Percentiles rank a stretch among this genome's conserved stretches.
Conservation (phyloP, 2,797 vertebrate species). For the Sternotherus odoratus region DNA sequence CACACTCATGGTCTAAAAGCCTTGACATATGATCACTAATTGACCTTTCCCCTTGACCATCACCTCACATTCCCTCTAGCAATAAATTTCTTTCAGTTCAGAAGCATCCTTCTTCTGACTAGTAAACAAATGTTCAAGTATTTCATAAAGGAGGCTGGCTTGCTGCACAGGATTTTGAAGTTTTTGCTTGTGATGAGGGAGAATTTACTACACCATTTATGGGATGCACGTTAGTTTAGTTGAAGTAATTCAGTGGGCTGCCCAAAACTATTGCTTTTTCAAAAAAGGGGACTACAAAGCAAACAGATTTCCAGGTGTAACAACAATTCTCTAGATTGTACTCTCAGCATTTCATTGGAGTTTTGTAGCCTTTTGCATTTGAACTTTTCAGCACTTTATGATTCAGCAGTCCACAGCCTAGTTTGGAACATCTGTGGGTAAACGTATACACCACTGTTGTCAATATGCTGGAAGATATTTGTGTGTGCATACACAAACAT, state of each 20-base stretch:
- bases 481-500: background rate
- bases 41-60: conserved; percentile 55
- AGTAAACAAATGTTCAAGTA: conserved; percentile 48
- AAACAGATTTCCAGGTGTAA: background rate
- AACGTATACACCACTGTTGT: background rate
- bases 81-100: background rate
- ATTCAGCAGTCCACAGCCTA: background rate
- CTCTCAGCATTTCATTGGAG: background rate
- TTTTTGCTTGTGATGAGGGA: conserved; percentile 13
- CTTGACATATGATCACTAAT: conserved; percentile 26
- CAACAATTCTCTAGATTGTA: background rate
- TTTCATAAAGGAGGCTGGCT: conserved; percentile 52
- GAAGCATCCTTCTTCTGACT: conserved; percentile 41
- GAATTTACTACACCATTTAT: background rate
- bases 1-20: conserved; percentile 3
- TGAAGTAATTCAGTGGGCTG: background rate
- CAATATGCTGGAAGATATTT: background rate
- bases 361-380: background rate
- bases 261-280: background rate
- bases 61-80: conserved; percentile 43
- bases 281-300: background rate
- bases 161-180: conserved; percentile 40
- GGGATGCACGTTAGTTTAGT: accelerated
- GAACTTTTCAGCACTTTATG: background rate
- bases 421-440: background rate